Base-by-base conservation (phyloP, 2,797 vertebrate genomes). In the Halcyon chelicuti region DNA sequence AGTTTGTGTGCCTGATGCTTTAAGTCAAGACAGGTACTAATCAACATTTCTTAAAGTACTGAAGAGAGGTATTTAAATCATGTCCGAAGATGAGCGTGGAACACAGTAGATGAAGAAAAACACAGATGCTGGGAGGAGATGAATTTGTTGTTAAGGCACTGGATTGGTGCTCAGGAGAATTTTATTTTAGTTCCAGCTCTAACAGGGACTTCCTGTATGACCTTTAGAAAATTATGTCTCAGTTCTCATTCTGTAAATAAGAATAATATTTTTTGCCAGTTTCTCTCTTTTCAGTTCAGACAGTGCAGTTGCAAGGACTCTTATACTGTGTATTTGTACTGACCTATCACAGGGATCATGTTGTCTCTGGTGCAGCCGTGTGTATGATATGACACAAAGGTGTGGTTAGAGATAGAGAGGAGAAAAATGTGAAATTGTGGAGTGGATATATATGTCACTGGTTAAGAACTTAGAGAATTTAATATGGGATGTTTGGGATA, bases 151-250 rank as follows among this genome's bases (percentile, higher is more conserved):
- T 76, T 93, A 66, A 78, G 55, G 40, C 42, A 66, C 62, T 47
- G 42, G 35, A 25, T 57, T 82, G 44, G 28, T 66, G 23, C 63
- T 86, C 60, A 72, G 71, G 39, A 83, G 85, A 86, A 78, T 90
- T 86, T 86, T 5, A 44, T 82, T 90, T 92, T 90, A 86, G 80
- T 95, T 95, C 54, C 62, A 78, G 33, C 77, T 57, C 62, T 73
- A 78, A 60, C 25, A 60, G 37, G 44, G 63, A 39, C 47, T 88
- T 93, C 73, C 42, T 78, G 13, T 61, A 12, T 85, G 77, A 76
- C 60, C 40, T 90, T 83, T 86, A 37, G 76, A 74, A 89, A 82
- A 77, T 55, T 57, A 18, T 12, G 26, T 70, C 74, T 94, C 55
- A 23, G 5, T 76, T 91, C 67, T 76, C 52, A 71, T 57, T 63